phyloP scores from a whole-genome alignment of 1,140 invertebrate species.

The Coptotermes formosanus region DNA sequence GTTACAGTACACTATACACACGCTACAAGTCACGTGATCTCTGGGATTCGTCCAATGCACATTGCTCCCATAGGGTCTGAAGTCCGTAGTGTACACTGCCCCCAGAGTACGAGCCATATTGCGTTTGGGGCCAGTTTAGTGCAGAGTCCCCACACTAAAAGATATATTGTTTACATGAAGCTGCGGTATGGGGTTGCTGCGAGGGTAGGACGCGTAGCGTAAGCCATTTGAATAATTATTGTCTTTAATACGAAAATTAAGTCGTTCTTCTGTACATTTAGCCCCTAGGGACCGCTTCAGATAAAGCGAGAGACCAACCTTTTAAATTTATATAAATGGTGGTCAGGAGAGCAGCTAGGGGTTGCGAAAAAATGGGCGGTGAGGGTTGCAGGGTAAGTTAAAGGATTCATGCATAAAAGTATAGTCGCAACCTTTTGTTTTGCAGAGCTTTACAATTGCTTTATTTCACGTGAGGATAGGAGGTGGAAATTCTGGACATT shows the following conservation, averaged over 20 bases:
- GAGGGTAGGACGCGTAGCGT: neutral
- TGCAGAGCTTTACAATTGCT: neutral
- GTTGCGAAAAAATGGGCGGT: neutral
- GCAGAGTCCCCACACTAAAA: neutral
- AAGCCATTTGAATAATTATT: slow-evolving; percentile 14
- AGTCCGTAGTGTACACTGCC: too few relatives aligned
- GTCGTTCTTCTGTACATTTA: neutral
- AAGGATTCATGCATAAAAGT: neutral
- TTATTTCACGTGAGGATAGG: neutral
- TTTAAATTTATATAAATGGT: slow-evolving; percentile 20
- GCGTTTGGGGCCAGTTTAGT: too few relatives aligned
- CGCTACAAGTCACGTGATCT: too few relatives aligned
- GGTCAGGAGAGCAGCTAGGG: neutral
- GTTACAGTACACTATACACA: too few relatives aligned
- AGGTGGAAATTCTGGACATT: neutral
- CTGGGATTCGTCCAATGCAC: too few relatives aligned
- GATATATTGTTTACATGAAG: neutral
- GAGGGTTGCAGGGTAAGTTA: neutral
- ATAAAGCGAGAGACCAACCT: neutral
- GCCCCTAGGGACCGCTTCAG: neutral
- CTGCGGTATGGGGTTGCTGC: neutral
- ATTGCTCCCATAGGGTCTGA: too few relatives aligned
- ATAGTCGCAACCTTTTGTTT: neutral
- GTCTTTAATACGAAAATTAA: slow-evolving; percentile 17
- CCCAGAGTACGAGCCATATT: too few relatives aligned